Percentiles rank a stretch among this genome's conserved stretches.
These are phyloP conservation scores for Drosophila subpulchrella DNA, from an alignment of 1,140 invertebrate species.

Conservation along the genomic window DNA sequence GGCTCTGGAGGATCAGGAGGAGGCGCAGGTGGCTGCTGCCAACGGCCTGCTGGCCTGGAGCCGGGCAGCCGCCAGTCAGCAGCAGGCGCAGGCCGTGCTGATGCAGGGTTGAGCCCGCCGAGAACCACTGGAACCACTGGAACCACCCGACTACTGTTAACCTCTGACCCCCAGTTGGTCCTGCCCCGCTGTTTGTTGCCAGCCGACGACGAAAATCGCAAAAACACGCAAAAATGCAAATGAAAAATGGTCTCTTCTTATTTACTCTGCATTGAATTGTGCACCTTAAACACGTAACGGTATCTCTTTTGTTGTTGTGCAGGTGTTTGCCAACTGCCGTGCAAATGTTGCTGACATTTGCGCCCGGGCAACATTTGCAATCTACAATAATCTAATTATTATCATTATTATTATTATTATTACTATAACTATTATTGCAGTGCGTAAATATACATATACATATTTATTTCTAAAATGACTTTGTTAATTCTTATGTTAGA, in stretches of 20 bases:
- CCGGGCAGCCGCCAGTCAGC: slow-evolving; percentile 60
- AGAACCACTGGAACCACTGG: neutral
- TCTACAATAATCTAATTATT: slow-evolving; percentile 71
- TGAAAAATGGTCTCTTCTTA: slow-evolving; percentile 79
- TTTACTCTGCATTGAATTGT: slow-evolving; percentile 74
- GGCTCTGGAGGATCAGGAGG: slow-evolving; percentile 26
- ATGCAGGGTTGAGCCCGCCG: slow-evolving; percentile 50
- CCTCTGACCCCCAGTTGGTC: neutral
- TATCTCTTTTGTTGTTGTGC: slow-evolving; percentile 81
- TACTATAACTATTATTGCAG: slow-evolving; percentile 53
- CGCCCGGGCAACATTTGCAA: slow-evolving; percentile 80
- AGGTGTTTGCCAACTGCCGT: slow-evolving; percentile 79
- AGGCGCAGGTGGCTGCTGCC: slow-evolving; percentile 61
- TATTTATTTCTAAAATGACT: slow-evolving; percentile 82
- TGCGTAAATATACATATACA: slow-evolving; percentile 59
- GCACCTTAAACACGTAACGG: slow-evolving; percentile 79
- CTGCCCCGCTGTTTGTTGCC: neutral
- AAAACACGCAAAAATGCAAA: slow-evolving; percentile 53
- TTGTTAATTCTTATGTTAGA: slow-evolving; percentile 80
- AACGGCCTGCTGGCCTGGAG: slow-evolving; percentile 71
- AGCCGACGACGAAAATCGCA: slow-evolving; percentile 41
- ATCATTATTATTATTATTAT: slow-evolving; percentile 53
- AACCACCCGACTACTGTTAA: too few species aligned
- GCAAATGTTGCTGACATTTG: slow-evolving; percentile 73
- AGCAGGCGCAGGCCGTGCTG: slow-evolving; percentile 44